A percentile compares a stretch with the other conserved stretches of the same genome.
phyloP scores from a whole-genome alignment of 2,797 vertebrate species.

The Typhlichthys eigenmanni region DNA sequence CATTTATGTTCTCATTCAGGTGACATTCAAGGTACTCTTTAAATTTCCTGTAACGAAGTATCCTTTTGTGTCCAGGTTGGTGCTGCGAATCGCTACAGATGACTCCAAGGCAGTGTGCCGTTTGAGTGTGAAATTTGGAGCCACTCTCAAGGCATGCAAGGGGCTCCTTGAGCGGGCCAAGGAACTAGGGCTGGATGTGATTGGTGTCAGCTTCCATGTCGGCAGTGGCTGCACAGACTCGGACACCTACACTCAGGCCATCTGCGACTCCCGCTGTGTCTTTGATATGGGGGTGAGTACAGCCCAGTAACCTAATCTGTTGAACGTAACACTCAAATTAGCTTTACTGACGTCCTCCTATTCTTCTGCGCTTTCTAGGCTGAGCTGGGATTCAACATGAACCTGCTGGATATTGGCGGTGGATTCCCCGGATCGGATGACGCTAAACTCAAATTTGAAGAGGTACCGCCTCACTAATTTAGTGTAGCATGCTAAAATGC shows the following conservation, averaged over 20 bases:
- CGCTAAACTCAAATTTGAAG: slow-evolving; percentile 93
- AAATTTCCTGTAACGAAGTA: not conserved
- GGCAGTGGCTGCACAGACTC: slow-evolving; percentile 95
- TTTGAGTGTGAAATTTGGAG: slow-evolving; percentile 95
- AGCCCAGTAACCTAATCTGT: not conserved
- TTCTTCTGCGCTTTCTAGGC: slow-evolving; percentile 66
- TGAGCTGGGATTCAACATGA: slow-evolving; percentile 91
- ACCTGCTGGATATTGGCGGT: slow-evolving; percentile 93
- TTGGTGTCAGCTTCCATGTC: slow-evolving; percentile 97
- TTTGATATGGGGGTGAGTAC: slow-evolving; percentile 94
- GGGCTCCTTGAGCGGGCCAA: slow-evolving; percentile 89
- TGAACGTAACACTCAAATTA: not conserved
- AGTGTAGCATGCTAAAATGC: not conserved
- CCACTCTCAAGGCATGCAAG: slow-evolving; percentile 88
- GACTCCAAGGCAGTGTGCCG: slow-evolving; percentile 95
- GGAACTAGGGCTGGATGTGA: slow-evolving; percentile 87
- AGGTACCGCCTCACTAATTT: slow-evolving; percentile 74
- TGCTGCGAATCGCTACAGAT: slow-evolving; percentile 94
- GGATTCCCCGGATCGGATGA: slow-evolving; percentile 96
- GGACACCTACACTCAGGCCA: slow-evolving; percentile 87
- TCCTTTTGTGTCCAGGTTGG: slow-evolving; percentile 77
- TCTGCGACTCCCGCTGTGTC: slow-evolving; percentile 92
- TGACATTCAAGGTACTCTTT: not conserved
- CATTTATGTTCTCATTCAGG: accelerated
- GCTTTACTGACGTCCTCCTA: not conserved